Evolutionary conservation across 2,797 vertebrate genomes (phyloP).

Genomic region (Thunnus albacares): DNA sequence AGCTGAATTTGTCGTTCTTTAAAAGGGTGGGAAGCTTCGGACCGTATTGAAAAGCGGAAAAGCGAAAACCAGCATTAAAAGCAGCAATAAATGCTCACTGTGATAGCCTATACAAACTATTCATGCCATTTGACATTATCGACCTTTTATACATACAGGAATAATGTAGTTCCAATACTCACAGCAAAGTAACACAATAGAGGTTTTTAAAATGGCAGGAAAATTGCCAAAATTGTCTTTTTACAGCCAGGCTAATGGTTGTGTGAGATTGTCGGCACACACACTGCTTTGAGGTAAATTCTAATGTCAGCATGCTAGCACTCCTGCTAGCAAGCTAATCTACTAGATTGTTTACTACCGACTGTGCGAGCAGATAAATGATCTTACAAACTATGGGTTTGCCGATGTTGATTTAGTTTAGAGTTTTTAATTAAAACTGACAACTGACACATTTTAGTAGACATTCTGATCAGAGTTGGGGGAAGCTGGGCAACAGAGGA

Average conservation of each 20-base stretch:
- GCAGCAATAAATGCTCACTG: constrained; percentile 15
- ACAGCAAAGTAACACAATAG: not conserved
- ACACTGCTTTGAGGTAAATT: too few species aligned
- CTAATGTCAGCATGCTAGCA: too few species aligned
- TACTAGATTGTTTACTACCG: too few species aligned
- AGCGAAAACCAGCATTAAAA: not conserved
- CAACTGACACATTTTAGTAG: too few species aligned
- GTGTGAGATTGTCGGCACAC: too few species aligned
- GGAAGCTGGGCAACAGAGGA: too few species aligned
- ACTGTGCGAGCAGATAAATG: too few species aligned
- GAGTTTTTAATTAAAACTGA: too few species aligned
- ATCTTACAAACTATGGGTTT: too few species aligned
- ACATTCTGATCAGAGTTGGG: too few species aligned
- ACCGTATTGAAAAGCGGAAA: not conserved
- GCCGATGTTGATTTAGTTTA: too few species aligned
- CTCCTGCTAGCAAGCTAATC: too few species aligned
- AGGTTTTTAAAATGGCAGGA: not conserved
- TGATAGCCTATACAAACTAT: not conserved
- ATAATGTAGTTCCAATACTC: not conserved
- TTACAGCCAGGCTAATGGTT: not conserved
- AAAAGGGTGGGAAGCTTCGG: not conserved
- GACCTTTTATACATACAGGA: constrained; percentile 2
- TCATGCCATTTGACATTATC: constrained; percentile 8
- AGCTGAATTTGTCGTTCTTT: not conserved
- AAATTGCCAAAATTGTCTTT: not conserved